A percentile compares a stretch with the other conserved stretches of the same genome.
These are phyloP conservation scores for Nannoperca obscura DNA, from an alignment of 2,797 vertebrate species.

Conservation along the genomic window DNA sequence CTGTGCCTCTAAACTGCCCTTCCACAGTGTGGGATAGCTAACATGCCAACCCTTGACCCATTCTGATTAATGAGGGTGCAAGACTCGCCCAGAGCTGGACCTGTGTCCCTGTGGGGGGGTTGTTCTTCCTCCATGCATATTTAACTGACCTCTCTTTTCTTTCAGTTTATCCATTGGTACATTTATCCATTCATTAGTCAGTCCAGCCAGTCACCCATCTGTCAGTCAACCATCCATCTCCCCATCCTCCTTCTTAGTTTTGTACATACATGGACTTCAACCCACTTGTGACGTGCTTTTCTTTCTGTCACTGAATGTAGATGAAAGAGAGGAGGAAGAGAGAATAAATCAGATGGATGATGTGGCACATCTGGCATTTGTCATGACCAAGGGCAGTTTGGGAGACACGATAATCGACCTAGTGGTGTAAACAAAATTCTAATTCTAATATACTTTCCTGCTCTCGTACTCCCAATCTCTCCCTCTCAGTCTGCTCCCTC, in stretches of 20 bases:
- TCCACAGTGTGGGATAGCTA: conserved; percentile 63
- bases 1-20: conserved; percentile 60
- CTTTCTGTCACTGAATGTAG: background rate
- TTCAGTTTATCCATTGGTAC: conserved; percentile 11
- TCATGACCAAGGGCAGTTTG: conserved; percentile 59
- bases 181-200: background rate
- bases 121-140: conserved; percentile 27
- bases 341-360: conserved; percentile 58
- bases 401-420: conserved; percentile 53
- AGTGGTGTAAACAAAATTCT: conserved; percentile 67
- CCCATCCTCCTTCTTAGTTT: background rate
- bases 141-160: conserved; percentile 23
- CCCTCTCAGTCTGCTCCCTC: background rate
- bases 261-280: background rate
- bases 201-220: background rate
- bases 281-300: background rate
- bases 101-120: conserved; percentile 22
- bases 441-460: conserved; percentile 53
- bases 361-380: conserved; percentile 56
- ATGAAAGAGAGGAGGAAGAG: conserved; percentile 7
- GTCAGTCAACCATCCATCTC: conserved; percentile 3
- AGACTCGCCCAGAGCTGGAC: conserved; percentile 33
- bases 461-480: background rate
- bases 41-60: conserved; percentile 64
- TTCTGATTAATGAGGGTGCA: conserved; percentile 73